Evolutionary conservation across 1,140 invertebrate genomes (phyloP), one percentile per base, ranked within the genome.

Genomic region (Atta colombica): DNA sequence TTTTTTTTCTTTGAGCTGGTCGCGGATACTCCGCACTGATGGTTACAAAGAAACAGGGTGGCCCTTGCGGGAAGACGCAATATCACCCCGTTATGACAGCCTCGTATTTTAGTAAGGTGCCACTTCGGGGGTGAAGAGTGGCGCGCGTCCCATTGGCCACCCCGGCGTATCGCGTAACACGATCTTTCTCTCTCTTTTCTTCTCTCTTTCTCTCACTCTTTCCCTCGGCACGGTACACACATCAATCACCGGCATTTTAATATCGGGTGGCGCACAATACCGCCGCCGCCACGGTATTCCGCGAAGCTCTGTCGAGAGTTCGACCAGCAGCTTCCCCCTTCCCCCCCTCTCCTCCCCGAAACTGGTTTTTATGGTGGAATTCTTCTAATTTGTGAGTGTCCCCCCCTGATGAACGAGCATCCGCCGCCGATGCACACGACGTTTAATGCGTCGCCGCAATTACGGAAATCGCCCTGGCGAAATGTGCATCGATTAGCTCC

Each of bases 191-290:
- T 66, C 63, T 61, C 65, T 87, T 81, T 65, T 61, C 85, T 69
- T 86, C 87, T 51, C 68, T 87, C n/a, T 51, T 61, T 78, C 69
- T 86, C 77, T 77, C 69, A 72, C 88, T 88, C 35, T 81, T 16
- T 66, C 89, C 89, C 71, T 72, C 75, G 93, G 92, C 95, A 95
- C 94, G 95, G 94, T 95, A 94, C 93, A 94, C 93, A 92, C 95
- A 95, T 95, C 95, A 95, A 95, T 95, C 95, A 95, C 94, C 94
- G 92, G 92, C 93, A 95, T 95, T 95, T 95, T 95, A 95, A 95
- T 95, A 95, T 95, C 93, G 94, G 94, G 90, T 94, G 92, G 92
- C 93, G 89, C 91, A 95, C 94, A 95, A 95, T 95, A 94, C 91
- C 93, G 89, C 92, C 90, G 89, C 90, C 92, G 88, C 87, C 39